Percentiles rank a stretch among this genome's conserved stretches.
Conservation (phyloP, 2,797 vertebrate genomes). For the Anguilla megastoma region DNA sequence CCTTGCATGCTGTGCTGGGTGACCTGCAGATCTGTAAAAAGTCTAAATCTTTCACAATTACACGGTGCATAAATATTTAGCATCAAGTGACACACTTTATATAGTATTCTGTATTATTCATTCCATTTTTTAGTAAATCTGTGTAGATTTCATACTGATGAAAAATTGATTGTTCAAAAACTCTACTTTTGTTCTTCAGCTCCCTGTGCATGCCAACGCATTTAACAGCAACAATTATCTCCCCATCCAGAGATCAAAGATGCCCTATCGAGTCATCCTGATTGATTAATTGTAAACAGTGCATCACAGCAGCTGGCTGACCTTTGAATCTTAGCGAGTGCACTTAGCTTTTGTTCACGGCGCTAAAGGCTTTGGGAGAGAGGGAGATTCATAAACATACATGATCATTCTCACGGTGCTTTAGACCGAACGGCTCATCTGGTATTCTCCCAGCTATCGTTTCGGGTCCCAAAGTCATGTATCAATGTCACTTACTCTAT, state of each 20-base stretch:
- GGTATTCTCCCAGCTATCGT: conserved; percentile 27
- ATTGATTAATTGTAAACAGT: conserved; percentile 39
- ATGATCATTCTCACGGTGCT: conserved; percentile 37
- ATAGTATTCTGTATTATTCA: not conserved
- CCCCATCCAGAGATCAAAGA: conserved; percentile 4
- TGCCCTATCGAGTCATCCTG: conserved; percentile 28
- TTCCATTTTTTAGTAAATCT: not conserved
- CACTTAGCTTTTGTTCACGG: conserved; percentile 19
- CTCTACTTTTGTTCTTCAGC: not conserved
- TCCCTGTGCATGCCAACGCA: not conserved
- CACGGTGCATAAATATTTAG: too few species aligned
- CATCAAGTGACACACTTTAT: too few species aligned
- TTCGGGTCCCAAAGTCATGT: conserved; percentile 46
- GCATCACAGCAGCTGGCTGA: conserved; percentile 34
- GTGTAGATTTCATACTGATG: not conserved
- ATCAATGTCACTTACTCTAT: conserved; percentile 51
- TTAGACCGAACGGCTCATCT: conserved; percentile 27
- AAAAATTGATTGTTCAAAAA: not conserved
- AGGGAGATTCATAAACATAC: conserved; percentile 34
- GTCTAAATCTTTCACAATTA: too few species aligned
- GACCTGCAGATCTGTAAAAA: not conserved
- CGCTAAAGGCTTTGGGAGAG: conserved; percentile 13
- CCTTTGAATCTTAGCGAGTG: conserved; percentile 38
- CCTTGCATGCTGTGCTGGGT: not conserved
- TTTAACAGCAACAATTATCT: not conserved